phyloP scores from a whole-genome alignment of 1,140 invertebrate species.

The Neuroterus valhalla region DNA sequence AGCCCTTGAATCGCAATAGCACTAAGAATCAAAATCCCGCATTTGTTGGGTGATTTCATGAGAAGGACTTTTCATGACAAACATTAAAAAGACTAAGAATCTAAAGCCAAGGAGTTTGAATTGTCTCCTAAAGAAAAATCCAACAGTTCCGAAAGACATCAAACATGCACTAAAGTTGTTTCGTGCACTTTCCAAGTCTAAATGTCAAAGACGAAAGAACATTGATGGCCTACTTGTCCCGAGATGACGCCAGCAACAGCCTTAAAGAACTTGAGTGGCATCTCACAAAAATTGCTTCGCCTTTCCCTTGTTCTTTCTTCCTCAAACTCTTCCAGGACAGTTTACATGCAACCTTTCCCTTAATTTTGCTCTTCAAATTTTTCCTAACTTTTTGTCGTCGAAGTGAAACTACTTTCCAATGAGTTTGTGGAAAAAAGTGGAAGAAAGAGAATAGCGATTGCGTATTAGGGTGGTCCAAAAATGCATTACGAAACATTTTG shows the following conservation, averaged over 20 bases:
- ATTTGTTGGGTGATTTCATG: background rate
- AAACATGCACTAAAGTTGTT: constrained; percentile 26
- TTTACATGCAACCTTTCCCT: background rate
- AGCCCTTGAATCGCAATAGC: background rate
- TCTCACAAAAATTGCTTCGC: constrained; percentile 3
- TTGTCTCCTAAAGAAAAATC: constrained; percentile 3
- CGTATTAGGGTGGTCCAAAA: too few species aligned
- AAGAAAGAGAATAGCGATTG: background rate
- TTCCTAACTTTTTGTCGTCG: constrained; percentile 1
- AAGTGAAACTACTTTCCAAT: constrained; percentile 5
- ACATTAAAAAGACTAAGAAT: background rate
- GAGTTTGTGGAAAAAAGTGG: background rate
- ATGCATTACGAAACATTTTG: too few species aligned
- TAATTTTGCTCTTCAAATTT: background rate
- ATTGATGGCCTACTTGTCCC: constrained; percentile 22
- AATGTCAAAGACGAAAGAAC: constrained; percentile 9
- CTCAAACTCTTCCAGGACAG: background rate
- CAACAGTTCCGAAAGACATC: constrained; percentile 7
- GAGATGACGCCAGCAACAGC: background rate
- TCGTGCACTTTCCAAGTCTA: constrained; percentile 22
- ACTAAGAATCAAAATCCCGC: background rate
- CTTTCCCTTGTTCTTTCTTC: background rate
- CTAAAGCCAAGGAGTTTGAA: background rate
- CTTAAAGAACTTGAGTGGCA: background rate
- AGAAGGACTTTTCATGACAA: background rate